Conservation (phyloP, 2,113 vertebrate genomes). For the Promerops cafer region DNA sequence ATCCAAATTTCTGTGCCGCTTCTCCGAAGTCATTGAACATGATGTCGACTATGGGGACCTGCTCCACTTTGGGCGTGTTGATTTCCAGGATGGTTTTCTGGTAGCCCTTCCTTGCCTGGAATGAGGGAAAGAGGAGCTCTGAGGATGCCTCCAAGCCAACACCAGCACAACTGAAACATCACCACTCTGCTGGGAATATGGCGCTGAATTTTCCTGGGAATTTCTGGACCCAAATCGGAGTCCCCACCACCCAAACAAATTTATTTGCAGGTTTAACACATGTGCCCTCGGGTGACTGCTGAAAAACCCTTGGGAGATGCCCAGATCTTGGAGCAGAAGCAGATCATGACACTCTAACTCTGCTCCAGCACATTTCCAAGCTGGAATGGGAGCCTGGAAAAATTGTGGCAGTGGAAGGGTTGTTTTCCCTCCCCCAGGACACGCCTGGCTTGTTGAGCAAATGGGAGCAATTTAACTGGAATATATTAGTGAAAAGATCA, state of each 20-base stretch:
- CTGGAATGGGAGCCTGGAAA: neutral
- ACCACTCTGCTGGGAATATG: rapidly evolving
- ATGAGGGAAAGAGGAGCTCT: neutral
- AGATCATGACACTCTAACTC: neutral
- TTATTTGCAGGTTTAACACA: neutral
- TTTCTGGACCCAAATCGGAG: neutral
- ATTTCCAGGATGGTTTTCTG: conserved; percentile 96
- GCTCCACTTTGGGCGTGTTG: conserved; percentile 94
- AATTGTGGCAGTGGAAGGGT: neutral
- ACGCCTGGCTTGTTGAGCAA: neutral
- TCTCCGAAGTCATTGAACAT: conserved; percentile 99
- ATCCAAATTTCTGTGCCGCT: conserved; percentile 94
- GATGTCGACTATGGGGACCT: conserved; percentile 94
- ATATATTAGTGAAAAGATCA: neutral
- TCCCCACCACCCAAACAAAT: neutral
- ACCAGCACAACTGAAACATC: neutral
- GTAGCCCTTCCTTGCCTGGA: conserved; percentile 89
- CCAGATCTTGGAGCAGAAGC: neutral
- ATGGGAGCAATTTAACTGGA: neutral
- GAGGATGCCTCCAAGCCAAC: neutral
- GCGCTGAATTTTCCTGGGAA: rapidly evolving
- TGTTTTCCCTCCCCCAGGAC: neutral
- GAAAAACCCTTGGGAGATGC: neutral
- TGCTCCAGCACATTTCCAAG: neutral
- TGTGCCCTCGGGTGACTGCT: rapidly evolving